Conservation (phyloP, 2,113 vertebrate genomes). For the Takifugu flavidus region DNA sequence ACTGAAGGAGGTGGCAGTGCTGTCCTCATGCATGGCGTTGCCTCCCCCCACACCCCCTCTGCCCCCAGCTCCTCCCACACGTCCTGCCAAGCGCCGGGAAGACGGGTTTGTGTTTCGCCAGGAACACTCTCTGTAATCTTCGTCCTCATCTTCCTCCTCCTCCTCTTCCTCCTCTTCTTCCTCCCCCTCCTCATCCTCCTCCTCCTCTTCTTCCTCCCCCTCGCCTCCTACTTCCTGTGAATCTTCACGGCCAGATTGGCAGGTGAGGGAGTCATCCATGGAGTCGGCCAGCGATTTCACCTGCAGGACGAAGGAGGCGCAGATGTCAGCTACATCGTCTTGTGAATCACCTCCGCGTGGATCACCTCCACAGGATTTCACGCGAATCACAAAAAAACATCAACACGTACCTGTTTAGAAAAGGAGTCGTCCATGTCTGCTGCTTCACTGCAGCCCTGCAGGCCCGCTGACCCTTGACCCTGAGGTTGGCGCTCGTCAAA, state of each 20-base stretch:
- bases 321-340: too few species aligned
- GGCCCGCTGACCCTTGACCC: conserved; percentile 46
- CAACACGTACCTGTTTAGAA: conserved; percentile 55
- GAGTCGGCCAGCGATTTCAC: conserved; percentile 88
- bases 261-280: conserved; percentile 87
- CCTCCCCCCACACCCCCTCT: conserved; percentile 70
- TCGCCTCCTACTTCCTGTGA: conserved; percentile 74
- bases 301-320: conserved; percentile 50
- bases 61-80: conserved; percentile 36
- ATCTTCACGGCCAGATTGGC: conserved; percentile 77
- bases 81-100: conserved; percentile 43
- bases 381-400: background rate
- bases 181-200: conserved; percentile 44
- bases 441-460: conserved; percentile 42
- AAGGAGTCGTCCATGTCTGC: conserved; percentile 64
- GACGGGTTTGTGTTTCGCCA: conserved; percentile 65
- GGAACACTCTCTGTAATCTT: conserved; percentile 66
- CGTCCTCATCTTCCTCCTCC: conserved; percentile 59
- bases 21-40: conserved; percentile 80
- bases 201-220: conserved; percentile 64
- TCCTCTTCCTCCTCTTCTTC: conserved; percentile 58
- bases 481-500: conserved; percentile 63
- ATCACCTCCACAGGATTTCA: too few species aligned
- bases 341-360: too few species aligned
- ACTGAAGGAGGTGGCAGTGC: conserved; percentile 87